Evolutionary conservation across 2,888 invertebrate species (phyloP), one percentile per base, ranked within the genome.

Genomic region (Pseudococcus jackbeardsleyi): DNA sequence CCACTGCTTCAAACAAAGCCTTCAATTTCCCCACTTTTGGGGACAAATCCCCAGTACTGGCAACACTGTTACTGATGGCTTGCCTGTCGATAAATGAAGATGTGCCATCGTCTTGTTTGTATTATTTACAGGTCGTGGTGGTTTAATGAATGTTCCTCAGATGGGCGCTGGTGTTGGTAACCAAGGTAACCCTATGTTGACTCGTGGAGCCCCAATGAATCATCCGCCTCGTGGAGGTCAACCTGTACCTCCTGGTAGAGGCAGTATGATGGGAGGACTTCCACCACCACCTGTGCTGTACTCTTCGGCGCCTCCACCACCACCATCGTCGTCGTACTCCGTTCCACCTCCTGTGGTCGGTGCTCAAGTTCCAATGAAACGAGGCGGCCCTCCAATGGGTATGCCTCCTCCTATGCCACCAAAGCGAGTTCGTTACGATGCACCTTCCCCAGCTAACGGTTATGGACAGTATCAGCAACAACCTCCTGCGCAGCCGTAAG

Each of bases 391-490:
- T 4, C 85, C 85, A 11, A 50, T 85, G 48, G 54, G 54, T 8
- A 26, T 46, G 26, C 84, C 85, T 64, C 85, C 85, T 26, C 54
- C 39, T n/a, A 85, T 85, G 85, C 85, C 50, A 64, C 85, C 85
- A 0, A 85, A 85, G 39, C 17, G 85, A 85, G 59, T 85, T n/a
- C 85, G 85, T 11, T 85, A 85, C 64, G 85, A 85, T 12, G 9
- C 85, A 8, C 64, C 85, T 22, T 42, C 42, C 8, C 64, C 85
- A 64, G 12, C 85, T n/a, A 85, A 85, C 26, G 85, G 85, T 15
- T 85, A 85, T 39, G 59, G 39, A n/a, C 85, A 59, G n/a, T 85
- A 85, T 12, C 85, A 85, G 64, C 84, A 84, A 12, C 84, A 54
- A 6, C 84, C 84, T 11, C 50, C 84, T 50, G 26, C 84, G 48